Evolutionary conservation across 2,113 vertebrate genomes (phyloP).

Genomic region (Gasterosteus aculeatus): DNA sequence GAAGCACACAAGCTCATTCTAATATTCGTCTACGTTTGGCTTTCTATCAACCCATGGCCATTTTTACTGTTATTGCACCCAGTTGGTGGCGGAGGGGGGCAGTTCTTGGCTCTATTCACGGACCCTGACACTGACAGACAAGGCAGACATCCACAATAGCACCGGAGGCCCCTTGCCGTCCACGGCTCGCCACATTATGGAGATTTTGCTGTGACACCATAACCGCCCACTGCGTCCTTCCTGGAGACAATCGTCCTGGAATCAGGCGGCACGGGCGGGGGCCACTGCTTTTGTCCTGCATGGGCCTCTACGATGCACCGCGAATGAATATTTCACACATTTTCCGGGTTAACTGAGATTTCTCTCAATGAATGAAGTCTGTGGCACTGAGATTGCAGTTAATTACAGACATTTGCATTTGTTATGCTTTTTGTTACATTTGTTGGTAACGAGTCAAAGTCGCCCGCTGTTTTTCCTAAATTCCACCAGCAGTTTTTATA

Average conservation of each 20-base stretch:
- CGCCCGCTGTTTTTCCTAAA: neutral
- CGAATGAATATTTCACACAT: neutral
- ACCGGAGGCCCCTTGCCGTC: conserved; percentile 12
- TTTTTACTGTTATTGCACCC: neutral
- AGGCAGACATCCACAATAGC: conserved; percentile 17
- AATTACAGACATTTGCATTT: neutral
- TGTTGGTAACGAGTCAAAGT: neutral
- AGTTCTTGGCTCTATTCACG: conserved; percentile 1
- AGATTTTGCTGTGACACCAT: conserved; percentile 12
- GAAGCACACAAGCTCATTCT: conserved; percentile 2
- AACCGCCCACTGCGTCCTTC: conserved; percentile 25
- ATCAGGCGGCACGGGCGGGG: conserved; percentile 1
- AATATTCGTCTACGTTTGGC: neutral
- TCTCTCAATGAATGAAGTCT: neutral
- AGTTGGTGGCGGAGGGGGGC: too few relatives aligned
- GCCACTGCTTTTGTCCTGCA: neutral
- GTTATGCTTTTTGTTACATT: neutral
- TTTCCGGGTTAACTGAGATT: conserved; percentile 3
- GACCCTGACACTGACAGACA: conserved; percentile 1
- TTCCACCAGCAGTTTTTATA: neutral
- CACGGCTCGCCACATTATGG: conserved; percentile 9
- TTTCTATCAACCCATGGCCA: neutral
- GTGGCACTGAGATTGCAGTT: neutral
- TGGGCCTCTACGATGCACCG: neutral
- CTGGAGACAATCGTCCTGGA: conserved; percentile 7